Conservation (phyloP, 64 coral and sea anemone species). For the Pocillopora damicornis region DNA sequence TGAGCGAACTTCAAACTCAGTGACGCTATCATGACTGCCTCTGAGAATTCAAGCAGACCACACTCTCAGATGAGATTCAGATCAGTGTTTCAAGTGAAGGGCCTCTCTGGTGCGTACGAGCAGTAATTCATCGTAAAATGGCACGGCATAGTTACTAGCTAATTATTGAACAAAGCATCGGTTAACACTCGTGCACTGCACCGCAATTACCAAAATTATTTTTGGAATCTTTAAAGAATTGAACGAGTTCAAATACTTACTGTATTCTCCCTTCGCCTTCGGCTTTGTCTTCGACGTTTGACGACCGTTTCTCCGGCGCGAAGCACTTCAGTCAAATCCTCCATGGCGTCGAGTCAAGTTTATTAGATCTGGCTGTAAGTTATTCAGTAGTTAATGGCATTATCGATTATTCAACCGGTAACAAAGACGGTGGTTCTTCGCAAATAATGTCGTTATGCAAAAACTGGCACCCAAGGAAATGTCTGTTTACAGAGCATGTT, state of each 20-base stretch:
- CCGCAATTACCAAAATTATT: background rate
- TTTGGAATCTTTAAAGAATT: background rate
- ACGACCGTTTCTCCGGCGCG: background rate
- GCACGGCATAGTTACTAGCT: no score
- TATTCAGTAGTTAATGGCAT: background rate
- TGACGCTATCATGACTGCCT: no score
- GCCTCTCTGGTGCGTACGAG: no score
- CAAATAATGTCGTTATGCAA: background rate
- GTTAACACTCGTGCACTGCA: background rate
- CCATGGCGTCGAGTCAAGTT: background rate
- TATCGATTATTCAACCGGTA: background rate
- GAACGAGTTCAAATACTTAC: background rate
- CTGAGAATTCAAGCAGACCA: no score
- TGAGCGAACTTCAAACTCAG: no score
- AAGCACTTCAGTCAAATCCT: slow-evolving; percentile 8
- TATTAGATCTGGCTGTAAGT: background rate
- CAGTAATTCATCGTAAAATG: no score
- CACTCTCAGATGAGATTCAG: no score
- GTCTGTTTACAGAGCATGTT: no score
- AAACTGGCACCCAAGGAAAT: background rate
- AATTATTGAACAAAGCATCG: no score
- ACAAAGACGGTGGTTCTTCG: background rate
- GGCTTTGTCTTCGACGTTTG: slow-evolving; percentile 27
- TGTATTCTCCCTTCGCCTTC: slow-evolving; percentile 1
- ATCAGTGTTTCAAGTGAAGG: no score